Evolutionary conservation across 2,797 vertebrate species (phyloP).

Genomic region (Cossypha dichroa): DNA sequence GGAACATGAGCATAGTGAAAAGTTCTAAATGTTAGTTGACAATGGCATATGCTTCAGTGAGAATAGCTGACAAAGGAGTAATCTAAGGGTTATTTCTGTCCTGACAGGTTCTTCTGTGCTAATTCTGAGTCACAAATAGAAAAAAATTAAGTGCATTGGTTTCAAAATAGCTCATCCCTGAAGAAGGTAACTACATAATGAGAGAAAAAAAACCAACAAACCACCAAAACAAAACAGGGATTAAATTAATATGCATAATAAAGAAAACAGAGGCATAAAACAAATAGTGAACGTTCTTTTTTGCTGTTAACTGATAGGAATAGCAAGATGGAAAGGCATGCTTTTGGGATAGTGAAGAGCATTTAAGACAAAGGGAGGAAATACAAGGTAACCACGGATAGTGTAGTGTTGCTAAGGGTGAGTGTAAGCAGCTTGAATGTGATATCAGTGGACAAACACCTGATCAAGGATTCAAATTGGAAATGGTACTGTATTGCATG

Average conservation of each 20-base stretch:
- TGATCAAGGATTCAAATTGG: neutral
- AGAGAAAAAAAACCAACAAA: neutral
- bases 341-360: neutral
- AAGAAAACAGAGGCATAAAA: neutral
- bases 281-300: neutral
- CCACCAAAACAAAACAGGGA: neutral
- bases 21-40: neutral
- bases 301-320: neutral
- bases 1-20: neutral
- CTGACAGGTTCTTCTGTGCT: neutral
- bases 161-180: neutral
- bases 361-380: neutral
- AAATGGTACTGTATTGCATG: neutral
- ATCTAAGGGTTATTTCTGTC: neutral
- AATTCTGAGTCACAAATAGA: neutral
- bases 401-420: neutral
- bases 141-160: neutral
- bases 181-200: neutral
- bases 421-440: neutral
- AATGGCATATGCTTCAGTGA: neutral
- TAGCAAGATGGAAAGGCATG: neutral
- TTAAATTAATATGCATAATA: neutral
- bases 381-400: neutral
- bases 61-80: neutral
- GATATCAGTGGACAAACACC: neutral